Evolutionary conservation across 2,797 vertebrate species (phyloP).

Genomic region (Peromyscus nudipes): DNA sequence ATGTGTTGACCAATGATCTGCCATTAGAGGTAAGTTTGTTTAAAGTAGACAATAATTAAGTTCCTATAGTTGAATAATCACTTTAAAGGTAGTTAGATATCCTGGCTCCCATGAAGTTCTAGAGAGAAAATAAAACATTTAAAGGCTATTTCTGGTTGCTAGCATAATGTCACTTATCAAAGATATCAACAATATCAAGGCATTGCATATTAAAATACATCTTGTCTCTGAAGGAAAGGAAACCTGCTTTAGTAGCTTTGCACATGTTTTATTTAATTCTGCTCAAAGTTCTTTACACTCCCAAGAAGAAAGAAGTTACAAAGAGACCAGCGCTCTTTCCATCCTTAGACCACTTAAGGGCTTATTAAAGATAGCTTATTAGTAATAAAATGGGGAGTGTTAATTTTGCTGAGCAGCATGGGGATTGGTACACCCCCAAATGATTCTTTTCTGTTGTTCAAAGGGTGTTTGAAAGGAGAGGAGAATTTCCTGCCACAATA

Average conservation of each 20-base stretch:
- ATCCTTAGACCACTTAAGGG: background rate
- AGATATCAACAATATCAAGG: conserved; percentile 50
- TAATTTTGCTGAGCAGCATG: conserved; percentile 25
- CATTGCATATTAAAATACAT: conserved; percentile 58
- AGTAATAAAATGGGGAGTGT: conserved; percentile 31
- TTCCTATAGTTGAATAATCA: conserved; percentile 28
- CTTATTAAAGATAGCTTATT: conserved; percentile 14
- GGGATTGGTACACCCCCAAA: background rate
- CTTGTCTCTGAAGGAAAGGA: conserved; percentile 54
- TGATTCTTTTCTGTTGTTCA: conserved; percentile 9
- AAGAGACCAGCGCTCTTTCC: conserved; percentile 33
- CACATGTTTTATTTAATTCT: conserved; percentile 64
- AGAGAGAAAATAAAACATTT: conserved; percentile 27
- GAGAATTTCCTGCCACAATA: conserved; percentile 16
- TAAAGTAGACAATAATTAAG: conserved; percentile 6
- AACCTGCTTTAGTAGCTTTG: conserved; percentile 40
- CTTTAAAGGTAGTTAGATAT: conserved; percentile 13
- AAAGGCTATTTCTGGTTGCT: conserved; percentile 40
- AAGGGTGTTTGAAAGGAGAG: conserved; percentile 5
- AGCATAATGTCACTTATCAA: conserved; percentile 25
- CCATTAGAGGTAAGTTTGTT: background rate
- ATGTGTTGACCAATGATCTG: conserved; percentile 17
- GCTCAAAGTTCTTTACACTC: background rate
- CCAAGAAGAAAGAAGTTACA: conserved; percentile 53
- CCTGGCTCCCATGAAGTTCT: background rate